Evolutionary conservation across 2,113 vertebrate species (phyloP), one percentile per base, ranked within the genome.

Genomic region (Labrus mixtus): DNA sequence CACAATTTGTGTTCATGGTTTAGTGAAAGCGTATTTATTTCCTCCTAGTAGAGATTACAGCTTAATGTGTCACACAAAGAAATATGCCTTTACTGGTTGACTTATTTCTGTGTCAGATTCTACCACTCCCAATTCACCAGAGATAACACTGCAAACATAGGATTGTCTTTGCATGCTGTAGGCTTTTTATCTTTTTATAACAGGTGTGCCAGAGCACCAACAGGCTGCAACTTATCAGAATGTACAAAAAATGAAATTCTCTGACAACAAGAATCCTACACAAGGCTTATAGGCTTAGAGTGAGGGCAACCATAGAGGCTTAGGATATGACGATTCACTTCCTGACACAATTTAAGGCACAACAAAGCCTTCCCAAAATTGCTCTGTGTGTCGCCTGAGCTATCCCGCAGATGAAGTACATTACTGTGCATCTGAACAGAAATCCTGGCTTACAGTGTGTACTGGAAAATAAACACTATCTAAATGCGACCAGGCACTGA

Each of bases 121-220:
- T 16, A 22, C 19, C 29, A 61, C 33, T 59, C 54, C 23, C 67
- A 68, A 62, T 76, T 83, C 74, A 70, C 29, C 56, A 46, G 64
- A 75, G 68, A 85, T 64, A 86, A 39, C 45, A 53, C 53, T 68
- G 70, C 79, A 69, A 71, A 79, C 80, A 37, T 19, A 29, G 62
- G 51, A 69, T 76, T 33, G 22, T 68, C 65, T 73, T 62, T 48
- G 12, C 20, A 29, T 54, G 41, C 54, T 29, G 55, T 5, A n/a
- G 58, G 43, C 19, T 23, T 60, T 83, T 81, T 79, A 82, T 84
- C 76, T 81, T 76, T 54, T 33, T 29, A 17, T 33, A 78, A 68
- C 82, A 83, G 68, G 79, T 88, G 69, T 39, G 66, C 68, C 61
- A 29, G 45, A 48, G 57, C 39, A 62, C 63, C 65, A 64, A 78